Evolutionary conservation across 2,888 invertebrate genomes (phyloP), one percentile per base, ranked within the genome.

Genomic region (Pantelozetes paolii): DNA sequence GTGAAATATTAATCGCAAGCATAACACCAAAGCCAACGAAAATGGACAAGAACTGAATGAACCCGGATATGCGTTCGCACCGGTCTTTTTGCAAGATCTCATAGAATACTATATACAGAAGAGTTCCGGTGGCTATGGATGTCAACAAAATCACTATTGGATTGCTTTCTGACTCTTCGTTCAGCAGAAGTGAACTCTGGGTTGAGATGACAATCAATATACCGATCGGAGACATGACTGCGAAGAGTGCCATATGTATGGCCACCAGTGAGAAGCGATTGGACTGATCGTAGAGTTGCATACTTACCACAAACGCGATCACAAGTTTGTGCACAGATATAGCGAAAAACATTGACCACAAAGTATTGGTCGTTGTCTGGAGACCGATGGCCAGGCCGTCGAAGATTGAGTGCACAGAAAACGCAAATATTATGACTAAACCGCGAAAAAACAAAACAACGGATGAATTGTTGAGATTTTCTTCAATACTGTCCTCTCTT

Each of bases 251-350:
- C 40, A 91, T 87, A 82, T 91, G 76, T 15, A 77, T 72, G 54
- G 69, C 72, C 9, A 76, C 74, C 8, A 76, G 67, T 8, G 64
- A 40, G 32, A 76, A 71, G 42, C 74, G 72, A 2, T 73, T 54
- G 2, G 87, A 86, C 0, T 88, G 87, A 32, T 89, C 88, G 62
- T 91, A 87, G 67, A 93, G 83, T 81, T 93, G 92, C 50, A 92
- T 88, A 3, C 92, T 92, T 72, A 93, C 90, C 81, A 92, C 93
- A 82, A 93, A 92, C 0, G 92, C 91, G 76, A 93, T 88, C 30
- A 93, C 91, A 67, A 92, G 85, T 82, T 93, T 93, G 82, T 93
- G 93, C 0, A 90, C 90, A 0, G 90, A 88, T 0, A 93, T 88
- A 0, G 92, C 92, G 5, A 87, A 90, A 80, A 92, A 89, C 88